Base-by-base conservation (phyloP, 2,797 vertebrate genomes). In the Corythornis leucogaster region DNA sequence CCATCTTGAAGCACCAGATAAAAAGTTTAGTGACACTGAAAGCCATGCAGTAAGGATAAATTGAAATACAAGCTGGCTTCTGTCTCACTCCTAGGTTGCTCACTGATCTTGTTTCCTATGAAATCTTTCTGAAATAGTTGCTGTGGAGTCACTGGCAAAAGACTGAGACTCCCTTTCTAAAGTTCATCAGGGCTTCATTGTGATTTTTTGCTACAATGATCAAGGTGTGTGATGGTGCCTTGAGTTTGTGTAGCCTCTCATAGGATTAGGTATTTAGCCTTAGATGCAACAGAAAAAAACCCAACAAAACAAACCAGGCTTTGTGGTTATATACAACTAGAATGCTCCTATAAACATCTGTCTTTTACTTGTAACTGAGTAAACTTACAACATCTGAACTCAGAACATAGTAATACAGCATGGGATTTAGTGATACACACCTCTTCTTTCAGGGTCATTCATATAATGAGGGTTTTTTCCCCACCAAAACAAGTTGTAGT, bases 381-480 rank as follows among this genome's bases (percentile, higher is more conserved):
- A 66, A 80, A 50, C 16, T 21, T 77, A 21, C 2, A 82, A 24
- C 21, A 26, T 54, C 30, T 13, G 38, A 18, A 45, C 21, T 53
- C 26, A 18, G 16, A 70, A 43, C 15, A 1, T 15, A 20, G 8
- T 43, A 53, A 1, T 31, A 16, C 7, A 43, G 7, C 13, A 14
- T 22, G 30, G 42, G 45, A 58, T 61, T 48, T 43, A 81, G n/a
- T 59, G 19, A 13, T 74, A 61, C 48, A 62, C 38, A 15, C 3
- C 0, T 40, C 8, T 50, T 85, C 20, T 88, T 86, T 79, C 25
- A 26, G 21, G 28, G 10, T 75, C 38, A 11, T 3, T 1, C 21
- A 3, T 78, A 3, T 55, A 43, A 35, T 71, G 5, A 42, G n/a
- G 10, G 1, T 1, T n/a, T 51, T 57, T n/a, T 17, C 0, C 12